Evolutionary conservation across 2,888 invertebrate species (phyloP).

Genomic region (Caenorhabditis macrosperma): DNA sequence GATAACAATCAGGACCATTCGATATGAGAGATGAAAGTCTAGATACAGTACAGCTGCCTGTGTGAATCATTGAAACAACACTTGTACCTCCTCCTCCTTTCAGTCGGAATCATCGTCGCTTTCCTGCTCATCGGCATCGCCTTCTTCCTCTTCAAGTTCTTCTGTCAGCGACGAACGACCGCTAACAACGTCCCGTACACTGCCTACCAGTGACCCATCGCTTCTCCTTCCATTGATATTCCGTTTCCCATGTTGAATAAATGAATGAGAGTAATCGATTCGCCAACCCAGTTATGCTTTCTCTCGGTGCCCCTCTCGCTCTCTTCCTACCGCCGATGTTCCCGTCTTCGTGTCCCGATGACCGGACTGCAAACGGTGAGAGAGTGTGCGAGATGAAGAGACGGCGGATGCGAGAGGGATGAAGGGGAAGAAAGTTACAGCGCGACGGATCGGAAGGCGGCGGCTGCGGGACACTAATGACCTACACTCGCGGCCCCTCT

Average conservation of each 20-base stretch:
- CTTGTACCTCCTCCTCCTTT: slow-evolving; percentile 1
- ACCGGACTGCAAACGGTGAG: slow-evolving; percentile 53
- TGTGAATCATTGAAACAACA: not conserved
- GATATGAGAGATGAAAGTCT: not conserved
- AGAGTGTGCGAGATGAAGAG: slow-evolving; percentile 14
- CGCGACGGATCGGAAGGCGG: slow-evolving; percentile 44
- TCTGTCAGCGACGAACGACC: slow-evolving; percentile 18
- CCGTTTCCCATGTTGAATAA: slow-evolving; percentile 12
- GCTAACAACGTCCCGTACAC: slow-evolving; percentile 48
- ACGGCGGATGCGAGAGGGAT: slow-evolving; percentile 8
- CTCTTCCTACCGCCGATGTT: not conserved
- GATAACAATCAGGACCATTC: too few relatives aligned
- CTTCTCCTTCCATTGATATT: not conserved
- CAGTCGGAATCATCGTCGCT: slow-evolving; percentile 54
- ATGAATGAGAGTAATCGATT: slow-evolving; percentile 31
- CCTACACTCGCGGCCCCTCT: slow-evolving; percentile 7
- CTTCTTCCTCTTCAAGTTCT: slow-evolving; percentile 26
- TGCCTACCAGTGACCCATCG: slow-evolving; percentile 24
- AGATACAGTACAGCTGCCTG: not conserved
- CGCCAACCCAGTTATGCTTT: slow-evolving; percentile 10
- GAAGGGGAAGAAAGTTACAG: slow-evolving; percentile 54
- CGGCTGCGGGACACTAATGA: slow-evolving; percentile 23
- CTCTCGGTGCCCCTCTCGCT: not conserved
- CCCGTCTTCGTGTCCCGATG: slow-evolving; percentile 2
- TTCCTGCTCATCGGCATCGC: slow-evolving; percentile 40